Evolutionary conservation across 2,797 vertebrate species (phyloP).

Genomic region (Vipera latastei): DNA sequence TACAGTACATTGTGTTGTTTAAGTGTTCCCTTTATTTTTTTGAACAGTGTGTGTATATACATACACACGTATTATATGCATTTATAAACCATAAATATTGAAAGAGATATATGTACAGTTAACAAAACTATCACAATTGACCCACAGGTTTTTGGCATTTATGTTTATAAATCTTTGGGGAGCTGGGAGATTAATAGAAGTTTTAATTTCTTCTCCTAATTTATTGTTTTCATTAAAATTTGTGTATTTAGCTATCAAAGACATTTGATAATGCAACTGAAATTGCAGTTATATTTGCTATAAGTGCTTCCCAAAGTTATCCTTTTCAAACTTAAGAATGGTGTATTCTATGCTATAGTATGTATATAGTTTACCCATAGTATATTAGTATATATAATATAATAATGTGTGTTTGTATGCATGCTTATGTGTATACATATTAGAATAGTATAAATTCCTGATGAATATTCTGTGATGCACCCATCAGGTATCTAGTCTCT

Average conservation of each 20-base stretch:
- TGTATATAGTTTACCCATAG: background rate
- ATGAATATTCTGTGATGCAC: too few species aligned
- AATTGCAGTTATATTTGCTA: slow-evolving; percentile 11
- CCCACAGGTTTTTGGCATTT: background rate
- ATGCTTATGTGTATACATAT: too few species aligned
- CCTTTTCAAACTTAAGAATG: background rate
- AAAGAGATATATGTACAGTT: background rate
- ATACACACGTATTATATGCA: background rate
- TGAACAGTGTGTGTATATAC: too few species aligned
- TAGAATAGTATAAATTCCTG: too few species aligned
- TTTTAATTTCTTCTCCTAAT: background rate
- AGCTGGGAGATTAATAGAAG: background rate
- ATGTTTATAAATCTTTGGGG: background rate
- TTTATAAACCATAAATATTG: background rate
- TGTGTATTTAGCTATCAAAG: background rate
- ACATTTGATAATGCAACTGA: background rate
- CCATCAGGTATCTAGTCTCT: too few species aligned
- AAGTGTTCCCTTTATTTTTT: too few species aligned
- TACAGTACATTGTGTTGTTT: too few species aligned
- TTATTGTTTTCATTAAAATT: background rate
- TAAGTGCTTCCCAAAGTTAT: background rate
- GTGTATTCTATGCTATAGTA: background rate
- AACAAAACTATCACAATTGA: background rate
- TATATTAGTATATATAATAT: background rate
- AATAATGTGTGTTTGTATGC: too few species aligned